These are phyloP conservation scores for Troilus luridus DNA, from an alignment of 2,888 invertebrate genomes.

Conservation along the genomic window DNA sequence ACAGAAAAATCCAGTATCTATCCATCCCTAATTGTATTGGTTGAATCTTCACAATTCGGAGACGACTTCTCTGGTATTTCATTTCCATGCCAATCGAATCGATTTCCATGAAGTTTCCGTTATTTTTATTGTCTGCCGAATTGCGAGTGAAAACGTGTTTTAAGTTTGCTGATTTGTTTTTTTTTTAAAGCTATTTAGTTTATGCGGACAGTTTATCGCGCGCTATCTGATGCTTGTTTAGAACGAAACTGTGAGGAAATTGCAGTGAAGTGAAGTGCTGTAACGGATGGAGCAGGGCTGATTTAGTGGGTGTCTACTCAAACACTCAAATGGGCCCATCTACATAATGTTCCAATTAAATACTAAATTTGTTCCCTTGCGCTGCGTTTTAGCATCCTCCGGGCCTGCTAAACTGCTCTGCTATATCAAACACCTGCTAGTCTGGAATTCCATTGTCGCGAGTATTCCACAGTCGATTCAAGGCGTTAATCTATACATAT, in stretches of 20 bases:
- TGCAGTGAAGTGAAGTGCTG: neutral
- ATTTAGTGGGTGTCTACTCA: slow-evolving; percentile 16
- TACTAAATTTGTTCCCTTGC: neutral
- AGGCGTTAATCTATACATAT: neutral
- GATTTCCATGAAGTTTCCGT: too few species aligned
- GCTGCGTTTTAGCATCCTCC: neutral
- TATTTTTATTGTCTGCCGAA: too few species aligned
- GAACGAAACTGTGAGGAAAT: neutral
- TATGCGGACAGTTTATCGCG: neutral
- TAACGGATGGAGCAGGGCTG: neutral
- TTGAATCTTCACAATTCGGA: too few species aligned
- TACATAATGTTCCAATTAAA: slow-evolving; percentile 9
- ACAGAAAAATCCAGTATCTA: too few species aligned
- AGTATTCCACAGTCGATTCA: neutral
- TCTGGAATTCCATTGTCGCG: neutral
- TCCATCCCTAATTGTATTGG: too few species aligned
- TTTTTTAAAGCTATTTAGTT: neutral
- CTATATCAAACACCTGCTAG: neutral
- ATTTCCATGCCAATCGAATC: too few species aligned
- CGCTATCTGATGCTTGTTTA: neutral
- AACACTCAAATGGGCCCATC: slow-evolving; percentile 12
- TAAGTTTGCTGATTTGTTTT: neutral
- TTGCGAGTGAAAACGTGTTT: neutral
- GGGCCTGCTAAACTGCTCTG: neutral
- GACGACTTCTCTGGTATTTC: too few species aligned